Conservation (phyloP, 1,140 invertebrate genomes). For the Achroia grisella region DNA sequence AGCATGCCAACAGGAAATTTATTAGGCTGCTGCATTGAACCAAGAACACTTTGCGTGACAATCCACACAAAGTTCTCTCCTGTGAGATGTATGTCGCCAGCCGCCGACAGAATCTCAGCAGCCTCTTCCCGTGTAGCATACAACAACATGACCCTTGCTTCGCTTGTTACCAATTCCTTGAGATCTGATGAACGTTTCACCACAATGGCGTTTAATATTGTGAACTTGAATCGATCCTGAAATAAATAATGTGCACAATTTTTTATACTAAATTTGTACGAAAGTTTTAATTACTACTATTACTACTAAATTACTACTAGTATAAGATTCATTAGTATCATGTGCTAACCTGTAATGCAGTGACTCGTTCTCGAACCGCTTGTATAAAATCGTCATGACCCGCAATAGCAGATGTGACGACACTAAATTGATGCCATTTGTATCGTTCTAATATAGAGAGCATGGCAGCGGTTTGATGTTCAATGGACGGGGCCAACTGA, state of each 20-base stretch:
- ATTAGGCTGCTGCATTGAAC: constrained; percentile 78
- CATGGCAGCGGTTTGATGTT: constrained; percentile 96
- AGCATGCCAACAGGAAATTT: constrained; percentile 95
- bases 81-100: constrained; percentile 88
- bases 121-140: constrained; percentile 94
- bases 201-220: constrained; percentile 88
- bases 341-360: constrained; percentile 80
- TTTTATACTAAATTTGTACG: neutral
- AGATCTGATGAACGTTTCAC: constrained; percentile 82
- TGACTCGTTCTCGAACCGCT: constrained; percentile 89
- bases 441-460: constrained; percentile 93
- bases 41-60: constrained; percentile 95
- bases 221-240: constrained; percentile 91
- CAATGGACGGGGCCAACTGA: constrained; percentile 93
- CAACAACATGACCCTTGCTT: constrained; percentile 94
- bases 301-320: too few relatives aligned
- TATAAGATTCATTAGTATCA: neutral
- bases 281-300: too few relatives aligned
- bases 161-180: constrained; percentile 88
- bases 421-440: constrained; percentile 97
- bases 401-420: constrained; percentile 94
- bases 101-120: constrained; percentile 85
- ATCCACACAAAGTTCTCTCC: constrained; percentile 98
- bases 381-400: constrained; percentile 97
- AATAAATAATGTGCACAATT: neutral